Evolutionary conservation across 2,113 vertebrate genomes (phyloP), one percentile per base, ranked within the genome.

Genomic region (Eleginops maclovinus): DNA sequence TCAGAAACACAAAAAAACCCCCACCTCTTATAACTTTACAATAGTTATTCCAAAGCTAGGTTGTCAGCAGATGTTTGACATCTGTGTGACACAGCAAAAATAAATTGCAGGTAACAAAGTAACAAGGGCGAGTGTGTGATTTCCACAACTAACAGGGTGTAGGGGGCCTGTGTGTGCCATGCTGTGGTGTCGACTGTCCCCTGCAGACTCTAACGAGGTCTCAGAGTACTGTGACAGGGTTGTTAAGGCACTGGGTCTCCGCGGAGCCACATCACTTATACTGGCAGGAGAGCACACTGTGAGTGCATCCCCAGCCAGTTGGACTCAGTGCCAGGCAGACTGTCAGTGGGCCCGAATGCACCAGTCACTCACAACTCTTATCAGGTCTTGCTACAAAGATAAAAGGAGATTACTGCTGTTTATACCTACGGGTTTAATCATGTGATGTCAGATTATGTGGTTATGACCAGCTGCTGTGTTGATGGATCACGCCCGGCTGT

Each of bases 401-500:
- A 85, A 83, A 86, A 68, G 69, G 17, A 82, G 74, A 91, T 93
- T 87, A 80, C 70, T 64, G 61, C 51, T 86, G 82, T 91, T 80
- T 87, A 71, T 55, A 78, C 28, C 71, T 70, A 65, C 44, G 22
- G 14, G 83, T 87, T 89, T 85, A 85, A 75, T 84, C 84, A 83
- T 78, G 73, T 62, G 75, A 72, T 72, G 80, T 86, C 64, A 83
- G 78, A 87, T 88, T 84, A 80, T 72, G 65, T 59, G 64, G 86
- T 83, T 83, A 74, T 69, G 85, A 89, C 65, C 88, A 85, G 87
- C 82, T 92, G 86, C 78, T 66, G 79, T 71, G 84, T 67, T 79
- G 78, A 88, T 88, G 83, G 81, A 86, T 89, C 77, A 64, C 75
- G 82, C 68, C 43, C 49, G 14, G 72, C 46, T 81, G 75, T 86